phyloP scores from a whole-genome alignment of 2,888 invertebrate genomes.

The Hyppa rectilinea region DNA sequence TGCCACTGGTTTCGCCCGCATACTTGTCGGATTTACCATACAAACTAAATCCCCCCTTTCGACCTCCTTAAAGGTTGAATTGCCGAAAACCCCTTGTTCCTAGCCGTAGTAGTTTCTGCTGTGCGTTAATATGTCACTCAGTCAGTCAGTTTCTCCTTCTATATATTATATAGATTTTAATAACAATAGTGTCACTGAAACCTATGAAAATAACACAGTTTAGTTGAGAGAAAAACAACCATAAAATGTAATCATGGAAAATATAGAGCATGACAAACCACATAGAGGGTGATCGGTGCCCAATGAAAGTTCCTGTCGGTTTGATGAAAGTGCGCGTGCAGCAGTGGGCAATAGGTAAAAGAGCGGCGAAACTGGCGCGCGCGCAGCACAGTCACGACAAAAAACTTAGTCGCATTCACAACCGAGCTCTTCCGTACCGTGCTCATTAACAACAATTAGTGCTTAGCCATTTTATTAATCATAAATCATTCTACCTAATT shows the following conservation, averaged over 20 bases:
- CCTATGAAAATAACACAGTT: constrained; percentile 26
- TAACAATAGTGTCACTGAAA: neutral
- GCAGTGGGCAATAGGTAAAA: constrained; percentile 79
- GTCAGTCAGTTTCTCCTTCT: no score
- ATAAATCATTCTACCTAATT: constrained; percentile 54
- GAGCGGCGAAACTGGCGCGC: constrained; percentile 75
- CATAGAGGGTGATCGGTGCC: constrained; percentile 61
- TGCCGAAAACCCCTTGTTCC: no score
- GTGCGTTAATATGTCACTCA: no score
- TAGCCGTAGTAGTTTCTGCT: no score
- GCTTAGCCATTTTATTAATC: constrained; percentile 52
- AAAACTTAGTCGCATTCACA: constrained; percentile 69
- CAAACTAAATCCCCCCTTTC: no score
- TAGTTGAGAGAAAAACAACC: constrained; percentile 42
- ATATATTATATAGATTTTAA: no score
- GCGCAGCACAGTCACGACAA: constrained; percentile 76
- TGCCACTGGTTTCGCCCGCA: no score
- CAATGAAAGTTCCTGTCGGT: constrained; percentile 76
- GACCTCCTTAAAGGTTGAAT: no score
- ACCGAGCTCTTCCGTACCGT: constrained; percentile 69
- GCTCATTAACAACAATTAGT: constrained; percentile 67
- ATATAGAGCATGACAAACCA: constrained; percentile 65
- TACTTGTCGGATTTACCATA: no score
- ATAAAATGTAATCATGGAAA: constrained; percentile 41
- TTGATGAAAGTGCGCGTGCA: constrained; percentile 80